phyloP scores from a whole-genome alignment of 1,140 invertebrate genomes.

The Drosophila insularis region DNA sequence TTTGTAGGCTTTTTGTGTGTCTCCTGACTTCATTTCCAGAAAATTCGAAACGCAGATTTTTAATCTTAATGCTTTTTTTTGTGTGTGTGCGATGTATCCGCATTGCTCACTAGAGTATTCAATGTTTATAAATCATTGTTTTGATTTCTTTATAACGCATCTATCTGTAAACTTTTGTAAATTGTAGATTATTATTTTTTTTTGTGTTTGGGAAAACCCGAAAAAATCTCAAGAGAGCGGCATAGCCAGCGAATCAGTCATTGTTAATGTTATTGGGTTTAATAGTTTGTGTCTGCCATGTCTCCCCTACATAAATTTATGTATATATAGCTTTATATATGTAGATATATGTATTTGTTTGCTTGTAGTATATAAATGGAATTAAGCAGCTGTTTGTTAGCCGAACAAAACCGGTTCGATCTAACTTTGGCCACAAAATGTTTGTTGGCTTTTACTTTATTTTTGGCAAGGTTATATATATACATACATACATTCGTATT shows the following conservation, averaged over 20 bases:
- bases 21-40: no score
- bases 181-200: not conserved
- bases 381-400: conserved; percentile 64
- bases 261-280: not conserved
- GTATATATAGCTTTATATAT: not conserved
- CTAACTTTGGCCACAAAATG: conserved; percentile 47
- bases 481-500: not conserved
- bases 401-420: conserved; percentile 42
- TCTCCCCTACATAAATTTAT: not conserved
- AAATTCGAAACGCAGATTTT: no score
- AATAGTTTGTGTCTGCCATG: conserved; percentile 7
- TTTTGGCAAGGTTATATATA: conserved; percentile 69
- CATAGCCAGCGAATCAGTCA: not conserved
- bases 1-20: not conserved
- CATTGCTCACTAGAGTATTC: not conserved
- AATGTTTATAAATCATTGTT: not conserved
- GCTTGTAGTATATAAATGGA: not conserved
- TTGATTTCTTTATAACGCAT: not conserved
- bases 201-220: not conserved
- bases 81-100: no score
- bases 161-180: not conserved
- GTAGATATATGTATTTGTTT: not conserved
- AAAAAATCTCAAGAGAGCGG: not conserved
- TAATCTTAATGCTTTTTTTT: no score
- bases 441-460: conserved; percentile 63